Evolutionary conservation across 2,888 invertebrate species (phyloP), one percentile per base, ranked within the genome.

Genomic region (Girardia tigrina): DNA sequence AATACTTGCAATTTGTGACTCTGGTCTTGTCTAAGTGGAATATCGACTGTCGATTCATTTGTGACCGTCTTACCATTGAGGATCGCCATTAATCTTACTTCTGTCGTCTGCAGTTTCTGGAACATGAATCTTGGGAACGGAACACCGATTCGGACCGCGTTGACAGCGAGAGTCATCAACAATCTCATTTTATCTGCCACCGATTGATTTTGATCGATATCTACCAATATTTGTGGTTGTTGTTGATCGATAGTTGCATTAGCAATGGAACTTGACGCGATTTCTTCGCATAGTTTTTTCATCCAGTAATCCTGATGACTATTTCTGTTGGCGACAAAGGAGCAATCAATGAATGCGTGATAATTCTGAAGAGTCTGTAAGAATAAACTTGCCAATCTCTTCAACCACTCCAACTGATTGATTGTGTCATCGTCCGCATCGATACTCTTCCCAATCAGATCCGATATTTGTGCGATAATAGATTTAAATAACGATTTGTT

Each of bases 1-100:
- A 56, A 56, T 23, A 56, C 56, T 56, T 56, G 56, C n/a, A 56
- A 56, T 16, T 56, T 56, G 56, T 56, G 56, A 56, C 56, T 56
- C n/a, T 56, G 56, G n/a, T 56, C 56, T 56, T 56, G 56, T 56
- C n/a, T 56, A n/a, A 56, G n/a, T 4, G 56, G 56, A 56, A 56
- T 56, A 56, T 56, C 56, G n/a, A 4, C 56, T 20, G 4, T 16
- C 4, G 56, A 16, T 56, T 56, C 56, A 56, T 56, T 56, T 6
- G 56, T 4, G 23, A 56, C n/a, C n/a, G 56, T 12, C 23, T 56
- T 56, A 6, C 56, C 56, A 56, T 56, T 56, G 8, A 56, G 8
- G 2, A 56, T 23, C 4, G 56, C 56, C 56, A 56, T 56, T 23
- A 56, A 56, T 56, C 56, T 56, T 4, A 56, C 56, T 23, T 56